Conservation (phyloP, 1,140 invertebrate species). For the Drosophila gunungcola region DNA sequence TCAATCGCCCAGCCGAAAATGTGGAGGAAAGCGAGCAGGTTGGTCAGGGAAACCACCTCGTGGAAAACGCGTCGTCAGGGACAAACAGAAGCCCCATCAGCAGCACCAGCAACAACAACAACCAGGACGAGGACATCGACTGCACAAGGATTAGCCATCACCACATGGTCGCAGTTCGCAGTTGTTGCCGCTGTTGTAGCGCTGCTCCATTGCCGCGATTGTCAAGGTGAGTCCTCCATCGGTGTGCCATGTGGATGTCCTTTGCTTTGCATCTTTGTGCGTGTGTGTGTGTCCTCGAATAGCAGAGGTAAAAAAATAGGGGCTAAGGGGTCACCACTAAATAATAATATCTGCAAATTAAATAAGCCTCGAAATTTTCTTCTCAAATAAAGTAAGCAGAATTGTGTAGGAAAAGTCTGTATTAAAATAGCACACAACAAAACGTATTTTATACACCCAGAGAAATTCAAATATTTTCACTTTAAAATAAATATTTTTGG, state of each 20-base stretch:
- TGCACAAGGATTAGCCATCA: constrained; percentile 55
- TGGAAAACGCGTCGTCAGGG: constrained; percentile 72
- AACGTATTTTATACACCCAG: too few relatives aligned
- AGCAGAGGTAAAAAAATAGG: neutral
- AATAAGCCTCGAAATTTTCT: too few relatives aligned
- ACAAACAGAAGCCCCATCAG: constrained; percentile 34
- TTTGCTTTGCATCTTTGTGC: neutral
- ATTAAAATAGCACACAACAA: too few relatives aligned
- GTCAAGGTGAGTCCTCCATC: constrained; percentile 62
- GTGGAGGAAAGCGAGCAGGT: constrained; percentile 39
- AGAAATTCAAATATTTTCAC: too few relatives aligned
- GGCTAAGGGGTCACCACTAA: neutral
- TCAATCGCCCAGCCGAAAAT: constrained; percentile 27
- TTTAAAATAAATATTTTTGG: too few relatives aligned
- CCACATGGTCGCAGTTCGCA: constrained; percentile 62
- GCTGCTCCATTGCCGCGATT: constrained; percentile 61
- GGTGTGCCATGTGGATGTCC: neutral
- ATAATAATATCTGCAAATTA: too few relatives aligned
- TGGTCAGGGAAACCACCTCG: constrained; percentile 53
- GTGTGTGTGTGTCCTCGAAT: neutral
- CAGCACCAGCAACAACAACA: constrained; percentile 16
- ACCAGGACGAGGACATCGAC: constrained; percentile 20
- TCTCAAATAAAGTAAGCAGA: too few relatives aligned
- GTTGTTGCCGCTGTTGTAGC: constrained; percentile 65
- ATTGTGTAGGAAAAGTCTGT: too few relatives aligned